phyloP scores from a whole-genome alignment of 2,113 vertebrate genomes.

The Alaudala cheleensis region DNA sequence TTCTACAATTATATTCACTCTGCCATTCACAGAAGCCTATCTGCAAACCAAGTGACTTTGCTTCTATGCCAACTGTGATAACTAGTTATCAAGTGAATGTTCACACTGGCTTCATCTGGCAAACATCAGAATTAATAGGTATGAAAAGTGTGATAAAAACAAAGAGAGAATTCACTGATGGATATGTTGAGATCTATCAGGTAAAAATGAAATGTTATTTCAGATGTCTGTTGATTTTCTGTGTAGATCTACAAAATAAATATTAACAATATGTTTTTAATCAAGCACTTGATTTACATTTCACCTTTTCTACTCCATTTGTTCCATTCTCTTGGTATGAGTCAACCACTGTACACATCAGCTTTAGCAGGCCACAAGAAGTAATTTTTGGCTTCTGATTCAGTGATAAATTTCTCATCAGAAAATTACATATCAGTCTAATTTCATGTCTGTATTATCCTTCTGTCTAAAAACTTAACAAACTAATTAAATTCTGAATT shows the following conservation, averaged over 20 bases:
- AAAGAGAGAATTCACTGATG: neutral
- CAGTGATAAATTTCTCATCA: slow-evolving; percentile 53
- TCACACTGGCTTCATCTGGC: neutral
- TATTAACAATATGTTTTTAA: slow-evolving; percentile 45
- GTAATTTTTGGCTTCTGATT: slow-evolving; percentile 30
- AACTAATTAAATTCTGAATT: slow-evolving; percentile 62
- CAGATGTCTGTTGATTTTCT: neutral
- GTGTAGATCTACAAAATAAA: slow-evolving; percentile 26
- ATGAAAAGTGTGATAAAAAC: neutral
- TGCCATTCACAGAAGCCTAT: neutral
- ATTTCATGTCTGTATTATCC: slow-evolving; percentile 54
- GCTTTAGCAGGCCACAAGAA: slow-evolving; percentile 6
- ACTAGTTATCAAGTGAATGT: neutral
- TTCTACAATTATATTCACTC: neutral
- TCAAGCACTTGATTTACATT: slow-evolving; percentile 23
- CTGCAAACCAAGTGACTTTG: neutral
- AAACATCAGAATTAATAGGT: neutral
- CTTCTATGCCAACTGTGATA: neutral
- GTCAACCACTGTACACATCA: neutral
- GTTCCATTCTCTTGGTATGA: neutral
- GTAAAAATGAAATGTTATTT: slow-evolving; percentile 28
- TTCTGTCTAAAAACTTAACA: slow-evolving; percentile 38
- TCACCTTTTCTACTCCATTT: neutral
- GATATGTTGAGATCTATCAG: neutral
- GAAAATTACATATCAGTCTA: slow-evolving; percentile 42